Evolutionary conservation across 2,113 vertebrate genomes (phyloP), one percentile per base, ranked within the genome.

Genomic region (Microtus pennsylvanicus): DNA sequence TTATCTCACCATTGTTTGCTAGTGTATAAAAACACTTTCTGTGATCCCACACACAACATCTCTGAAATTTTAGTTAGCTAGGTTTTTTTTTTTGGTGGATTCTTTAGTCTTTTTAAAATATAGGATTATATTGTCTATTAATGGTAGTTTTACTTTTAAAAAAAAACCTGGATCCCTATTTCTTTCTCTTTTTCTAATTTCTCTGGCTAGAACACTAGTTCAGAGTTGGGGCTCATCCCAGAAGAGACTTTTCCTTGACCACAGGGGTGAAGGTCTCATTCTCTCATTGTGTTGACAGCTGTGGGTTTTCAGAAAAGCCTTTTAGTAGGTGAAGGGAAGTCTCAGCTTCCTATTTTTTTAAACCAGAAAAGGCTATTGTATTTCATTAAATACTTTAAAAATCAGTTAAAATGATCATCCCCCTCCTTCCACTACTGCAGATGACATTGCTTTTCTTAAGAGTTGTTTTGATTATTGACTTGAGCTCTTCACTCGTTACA

Each of bases 381-480:
- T 95, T 88, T 93, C 87, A 35, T 67, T 70, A 87, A 75, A 75
- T 93, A 13, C 33, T 81, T 95, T 95, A 74, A 90, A 82, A 93
- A 82, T 52, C 52, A 75, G 14, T 22, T 88, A 58, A 90, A 50
- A 87, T 63, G 30, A 75, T 89, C 12, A 81, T 19, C 63, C 28
- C 13, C 33, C 10, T 30, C 78, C 38, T 95, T 58, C 55, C 55
- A 50, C 42, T 87, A 19, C 76, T 55, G 19, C 87, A 58, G 67
- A 67, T 42, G 50, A 50, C 24, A 90, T 1, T 38, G 26, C 65
- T 58, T 90, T 67, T 85, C 26, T 26, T 30, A 67, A 10, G 58
- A 21, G 19, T 67, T 21, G 89, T 91, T 45, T 47, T 94, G n/a
- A 81, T 90, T 82, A 93, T 3, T 92, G 81, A 90, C 69, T 91